These are phyloP conservation scores for Bradysia coprophila DNA, from an alignment of 1,140 invertebrate genomes.

Conservation along the genomic window DNA sequence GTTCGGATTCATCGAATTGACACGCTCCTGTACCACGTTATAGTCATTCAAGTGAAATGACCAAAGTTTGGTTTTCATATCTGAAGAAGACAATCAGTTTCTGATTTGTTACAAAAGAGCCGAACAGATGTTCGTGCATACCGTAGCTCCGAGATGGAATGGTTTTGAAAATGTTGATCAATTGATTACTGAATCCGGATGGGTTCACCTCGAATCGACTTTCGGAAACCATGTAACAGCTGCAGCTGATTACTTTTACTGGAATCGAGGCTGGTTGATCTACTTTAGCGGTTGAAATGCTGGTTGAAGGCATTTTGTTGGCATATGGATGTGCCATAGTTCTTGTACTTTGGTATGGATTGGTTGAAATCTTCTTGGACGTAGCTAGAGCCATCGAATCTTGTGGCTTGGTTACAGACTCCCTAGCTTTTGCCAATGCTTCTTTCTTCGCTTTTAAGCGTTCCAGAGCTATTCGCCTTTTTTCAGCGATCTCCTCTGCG, in stretches of 20 bases:
- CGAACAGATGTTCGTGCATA: slow-evolving; percentile 17
- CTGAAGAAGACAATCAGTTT: slow-evolving; percentile 26
- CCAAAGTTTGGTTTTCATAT: slow-evolving; percentile 44
- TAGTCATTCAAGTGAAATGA: slow-evolving; percentile 55
- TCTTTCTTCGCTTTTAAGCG: slow-evolving; percentile 15
- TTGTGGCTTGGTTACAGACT: not conserved
- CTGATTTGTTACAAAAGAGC: too few species aligned
- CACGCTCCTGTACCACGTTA: slow-evolving; percentile 36
- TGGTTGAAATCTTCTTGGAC: not conserved
- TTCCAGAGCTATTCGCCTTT: slow-evolving; percentile 22
- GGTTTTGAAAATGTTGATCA: slow-evolving; percentile 52
- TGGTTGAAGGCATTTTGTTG: not conserved
- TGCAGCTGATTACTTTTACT: slow-evolving; percentile 30
- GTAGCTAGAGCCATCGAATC: too few species aligned
- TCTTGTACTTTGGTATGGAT: slow-evolving; percentile 3
- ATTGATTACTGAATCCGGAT: slow-evolving; percentile 35
- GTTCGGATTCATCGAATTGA: slow-evolving; percentile 31
- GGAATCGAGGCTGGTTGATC: too few species aligned
- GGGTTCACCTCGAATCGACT: slow-evolving; percentile 49
- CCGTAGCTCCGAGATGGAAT: slow-evolving; percentile 40
- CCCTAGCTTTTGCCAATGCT: not conserved
- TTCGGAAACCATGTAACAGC: slow-evolving; percentile 27
- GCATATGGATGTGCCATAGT: slow-evolving; percentile 18
- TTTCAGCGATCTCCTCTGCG: slow-evolving; percentile 26
- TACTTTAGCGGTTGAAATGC: too few species aligned